phyloP scores from a whole-genome alignment of 2,888 invertebrate species.

The Spisula subtruncata region DNA sequence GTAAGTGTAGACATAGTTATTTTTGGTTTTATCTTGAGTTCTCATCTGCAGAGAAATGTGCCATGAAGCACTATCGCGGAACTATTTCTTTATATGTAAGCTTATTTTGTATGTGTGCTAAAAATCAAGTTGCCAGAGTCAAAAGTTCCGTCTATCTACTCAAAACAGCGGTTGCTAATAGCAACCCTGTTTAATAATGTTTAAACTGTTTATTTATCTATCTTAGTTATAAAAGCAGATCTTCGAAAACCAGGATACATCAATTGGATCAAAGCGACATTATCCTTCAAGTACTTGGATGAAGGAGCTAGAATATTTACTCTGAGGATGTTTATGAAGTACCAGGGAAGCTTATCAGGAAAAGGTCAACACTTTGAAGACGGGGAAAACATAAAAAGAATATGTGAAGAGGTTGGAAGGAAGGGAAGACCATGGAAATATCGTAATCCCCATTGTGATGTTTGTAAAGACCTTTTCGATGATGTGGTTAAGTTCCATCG shows the following conservation, averaged over 20 bases:
- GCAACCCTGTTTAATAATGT: no score
- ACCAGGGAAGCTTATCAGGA: neutral
- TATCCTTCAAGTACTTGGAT: neutral
- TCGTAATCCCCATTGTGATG: neutral
- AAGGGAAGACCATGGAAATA: neutral
- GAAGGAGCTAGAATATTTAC: neutral
- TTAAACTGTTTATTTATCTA: neutral
- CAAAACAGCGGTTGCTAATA: no score
- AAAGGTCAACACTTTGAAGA: neutral
- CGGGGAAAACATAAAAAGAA: neutral
- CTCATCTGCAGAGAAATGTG: no score
- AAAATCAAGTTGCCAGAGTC: no score
- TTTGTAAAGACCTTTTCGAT: neutral
- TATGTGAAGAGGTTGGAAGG: neutral
- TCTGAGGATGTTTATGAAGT: neutral
- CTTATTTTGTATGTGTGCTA: no score
- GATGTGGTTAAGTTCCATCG: neutral
- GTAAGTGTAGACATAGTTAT: no score
- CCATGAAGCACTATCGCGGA: no score
- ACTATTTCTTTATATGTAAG: no score
- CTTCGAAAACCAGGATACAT: neutral
- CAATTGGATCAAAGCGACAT: neutral
- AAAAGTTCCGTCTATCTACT: no score
- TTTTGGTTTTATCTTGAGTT: no score
- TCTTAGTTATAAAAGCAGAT: neutral